These are phyloP conservation scores for Volucella bombylans DNA, from an alignment of 2,888 invertebrate genomes.

Conservation along the genomic window DNA sequence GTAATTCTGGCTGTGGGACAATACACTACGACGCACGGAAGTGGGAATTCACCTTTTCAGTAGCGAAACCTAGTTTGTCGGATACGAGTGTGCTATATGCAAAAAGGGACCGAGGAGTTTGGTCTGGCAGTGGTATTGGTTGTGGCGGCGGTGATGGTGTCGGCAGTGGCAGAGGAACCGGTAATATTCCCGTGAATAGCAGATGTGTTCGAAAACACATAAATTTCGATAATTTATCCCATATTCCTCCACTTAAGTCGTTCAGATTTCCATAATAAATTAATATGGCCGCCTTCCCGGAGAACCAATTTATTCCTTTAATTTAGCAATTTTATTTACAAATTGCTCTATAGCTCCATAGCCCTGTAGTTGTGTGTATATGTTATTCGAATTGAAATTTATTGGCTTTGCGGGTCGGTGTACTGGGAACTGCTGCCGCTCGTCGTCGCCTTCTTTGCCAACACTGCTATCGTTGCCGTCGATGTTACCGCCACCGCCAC, in stretches of 20 bases:
- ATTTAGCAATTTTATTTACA: constrained; percentile 81
- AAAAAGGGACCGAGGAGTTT: no score
- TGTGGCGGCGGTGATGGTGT: background rate
- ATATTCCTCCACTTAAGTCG: constrained; percentile 82
- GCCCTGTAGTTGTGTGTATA: constrained; percentile 18
- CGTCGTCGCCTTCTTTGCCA: background rate
- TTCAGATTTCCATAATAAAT: constrained; percentile 82
- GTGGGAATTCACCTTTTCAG: constrained; percentile 29
- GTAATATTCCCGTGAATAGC: constrained; percentile 49
- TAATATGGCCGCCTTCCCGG: constrained; percentile 76
- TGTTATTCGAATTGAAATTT: constrained; percentile 73
- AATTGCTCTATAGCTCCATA: constrained; percentile 76
- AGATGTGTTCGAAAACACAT: constrained; percentile 78
- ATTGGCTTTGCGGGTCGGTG: constrained; percentile 56
- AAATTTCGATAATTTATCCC: constrained; percentile 81
- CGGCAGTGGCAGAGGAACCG: background rate
- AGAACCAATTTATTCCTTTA: constrained; percentile 80
- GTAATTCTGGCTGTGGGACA: background rate
- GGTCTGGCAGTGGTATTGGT: no score
- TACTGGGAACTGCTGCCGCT: constrained; percentile 43
- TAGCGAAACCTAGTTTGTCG: constrained; percentile 22
- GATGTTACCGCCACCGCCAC: no score
- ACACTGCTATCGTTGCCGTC: no score
- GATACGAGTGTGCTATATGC: background rate
- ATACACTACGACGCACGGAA: no score